Evolutionary conservation across 2,797 vertebrate species (phyloP).

Genomic region (Coregonus sp.): DNA sequence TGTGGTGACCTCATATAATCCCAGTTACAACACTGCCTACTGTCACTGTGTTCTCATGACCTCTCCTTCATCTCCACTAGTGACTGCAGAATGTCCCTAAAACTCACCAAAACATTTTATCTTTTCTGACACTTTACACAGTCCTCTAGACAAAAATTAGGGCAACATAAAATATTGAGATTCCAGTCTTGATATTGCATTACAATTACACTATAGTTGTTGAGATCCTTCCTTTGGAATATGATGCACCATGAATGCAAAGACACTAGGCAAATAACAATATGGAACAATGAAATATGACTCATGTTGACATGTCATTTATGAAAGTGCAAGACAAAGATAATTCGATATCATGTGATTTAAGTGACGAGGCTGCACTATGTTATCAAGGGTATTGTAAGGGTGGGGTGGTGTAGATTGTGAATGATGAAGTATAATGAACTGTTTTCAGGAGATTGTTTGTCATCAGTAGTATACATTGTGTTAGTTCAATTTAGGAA

Average conservation of each 20-base stretch:
- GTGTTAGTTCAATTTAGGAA: no score
- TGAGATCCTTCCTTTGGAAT: neutral
- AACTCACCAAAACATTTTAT: neutral
- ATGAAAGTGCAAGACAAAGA: neutral
- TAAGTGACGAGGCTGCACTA: neutral
- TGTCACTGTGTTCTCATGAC: neutral
- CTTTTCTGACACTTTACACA: no score
- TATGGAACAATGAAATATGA: neutral
- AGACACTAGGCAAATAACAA: neutral
- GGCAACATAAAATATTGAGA: no score
- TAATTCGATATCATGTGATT: neutral
- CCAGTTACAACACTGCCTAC: neutral
- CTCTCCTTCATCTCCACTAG: neutral
- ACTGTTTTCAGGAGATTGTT: no score
- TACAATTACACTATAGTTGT: neutral
- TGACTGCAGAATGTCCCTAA: neutral
- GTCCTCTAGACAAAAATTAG: no score
- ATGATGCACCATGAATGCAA: neutral
- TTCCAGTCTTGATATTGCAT: neutral
- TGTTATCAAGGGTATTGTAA: neutral
- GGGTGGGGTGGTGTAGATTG: no score
- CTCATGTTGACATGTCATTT: neutral
- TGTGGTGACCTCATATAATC: constrained; percentile 2
- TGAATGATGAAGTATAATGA: no score
- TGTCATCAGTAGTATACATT: no score